Evolutionary conservation across 2,888 invertebrate species (phyloP).

Genomic region (Lepidochrysops patricia): DNA sequence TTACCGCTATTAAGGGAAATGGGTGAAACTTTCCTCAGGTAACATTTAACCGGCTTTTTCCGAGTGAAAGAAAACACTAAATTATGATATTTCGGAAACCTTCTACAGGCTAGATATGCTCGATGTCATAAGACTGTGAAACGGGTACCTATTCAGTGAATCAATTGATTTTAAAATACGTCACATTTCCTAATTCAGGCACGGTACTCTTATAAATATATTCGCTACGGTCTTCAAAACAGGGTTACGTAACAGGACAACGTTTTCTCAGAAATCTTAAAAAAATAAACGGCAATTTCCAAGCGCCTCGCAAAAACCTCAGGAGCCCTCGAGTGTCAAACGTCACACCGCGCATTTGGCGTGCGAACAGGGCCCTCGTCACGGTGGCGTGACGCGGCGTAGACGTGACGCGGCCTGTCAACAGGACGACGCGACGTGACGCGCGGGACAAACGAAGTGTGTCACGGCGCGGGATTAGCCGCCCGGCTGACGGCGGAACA

Average conservation of each 20-base stretch:
- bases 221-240: neutral
- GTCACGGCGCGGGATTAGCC: neutral
- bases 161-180: no score
- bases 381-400: neutral
- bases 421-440: no score
- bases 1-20: neutral
- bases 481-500: neutral
- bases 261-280: neutral
- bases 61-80: no score
- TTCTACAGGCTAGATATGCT: neutral
- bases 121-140: no score
- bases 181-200: no score
- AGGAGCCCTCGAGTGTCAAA: constrained; percentile 1
- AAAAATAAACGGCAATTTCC: neutral
- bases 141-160: no score
- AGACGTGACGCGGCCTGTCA: no score
- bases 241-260: neutral
- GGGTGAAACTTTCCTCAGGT: neutral
- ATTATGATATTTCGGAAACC: no score
- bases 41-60: neutral
- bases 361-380: neutral
- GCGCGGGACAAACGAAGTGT: neutral
- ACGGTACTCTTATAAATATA: neutral
- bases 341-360: neutral
- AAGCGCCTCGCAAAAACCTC: neutral